A percentile compares a stretch with the other conserved stretches of the same genome.
Evolutionary conservation across 1,140 invertebrate genomes (phyloP).

Genomic region (Orius insidiosus): DNA sequence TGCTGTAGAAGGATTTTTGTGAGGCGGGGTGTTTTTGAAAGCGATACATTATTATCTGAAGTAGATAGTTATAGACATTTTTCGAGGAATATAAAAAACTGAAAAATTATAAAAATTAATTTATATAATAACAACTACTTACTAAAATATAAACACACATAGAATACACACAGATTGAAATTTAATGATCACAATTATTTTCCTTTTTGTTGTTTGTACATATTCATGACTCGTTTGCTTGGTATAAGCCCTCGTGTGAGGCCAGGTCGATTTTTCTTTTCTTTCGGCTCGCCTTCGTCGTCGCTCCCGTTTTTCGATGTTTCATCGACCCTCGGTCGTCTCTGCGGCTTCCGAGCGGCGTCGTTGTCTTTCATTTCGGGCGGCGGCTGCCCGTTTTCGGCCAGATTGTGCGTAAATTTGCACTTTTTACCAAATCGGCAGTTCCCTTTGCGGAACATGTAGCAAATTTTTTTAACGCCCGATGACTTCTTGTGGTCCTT

Average conservation of each 20-base stretch:
- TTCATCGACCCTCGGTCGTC: not conserved
- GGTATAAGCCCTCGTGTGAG: conserved; percentile 58
- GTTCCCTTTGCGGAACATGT: conserved; percentile 78
- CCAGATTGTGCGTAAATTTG: conserved; percentile 80
- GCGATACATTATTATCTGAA: no score
- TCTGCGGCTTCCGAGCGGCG: not conserved
- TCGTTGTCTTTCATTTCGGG: not conserved
- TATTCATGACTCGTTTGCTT: conserved; percentile 67
- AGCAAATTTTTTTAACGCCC: conserved; percentile 76
- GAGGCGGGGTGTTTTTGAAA: no score
- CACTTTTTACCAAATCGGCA: conserved; percentile 86
- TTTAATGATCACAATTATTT: no score
- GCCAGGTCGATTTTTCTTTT: conserved; percentile 58
- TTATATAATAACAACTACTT: no score
- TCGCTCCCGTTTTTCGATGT: conserved; percentile 2
- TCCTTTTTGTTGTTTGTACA: conserved; percentile 42
- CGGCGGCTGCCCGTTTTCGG: not conserved
- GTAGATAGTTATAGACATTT: no score
- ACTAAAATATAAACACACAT: no score
- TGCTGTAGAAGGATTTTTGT: no score
- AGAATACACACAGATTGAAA: no score
- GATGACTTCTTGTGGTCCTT: conserved; percentile 54
- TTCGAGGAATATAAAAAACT: no score
- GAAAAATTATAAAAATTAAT: no score
- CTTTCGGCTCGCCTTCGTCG: conserved; percentile 36